Evolutionary conservation across 2,888 invertebrate species (phyloP).

Genomic region (Argynnis bischoffii): DNA sequence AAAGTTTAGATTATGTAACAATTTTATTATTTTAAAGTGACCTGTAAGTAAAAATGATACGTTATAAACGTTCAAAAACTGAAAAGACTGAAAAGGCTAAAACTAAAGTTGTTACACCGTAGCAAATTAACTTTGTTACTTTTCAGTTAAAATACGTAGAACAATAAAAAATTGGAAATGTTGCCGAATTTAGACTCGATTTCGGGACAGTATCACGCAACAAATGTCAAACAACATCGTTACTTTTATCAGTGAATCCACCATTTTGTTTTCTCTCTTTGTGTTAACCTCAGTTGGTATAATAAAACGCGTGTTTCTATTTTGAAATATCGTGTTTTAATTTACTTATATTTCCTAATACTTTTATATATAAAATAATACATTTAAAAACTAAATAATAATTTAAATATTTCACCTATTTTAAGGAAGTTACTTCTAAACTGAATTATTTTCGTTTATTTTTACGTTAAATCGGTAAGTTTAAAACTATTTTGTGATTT

Average conservation of each 20-base stretch:
- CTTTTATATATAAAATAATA: background rate
- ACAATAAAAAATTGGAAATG: background rate
- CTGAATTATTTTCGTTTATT: background rate
- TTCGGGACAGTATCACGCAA: constrained; percentile 19
- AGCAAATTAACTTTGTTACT: background rate
- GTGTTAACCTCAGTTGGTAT: constrained; percentile 26
- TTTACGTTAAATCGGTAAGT: background rate
- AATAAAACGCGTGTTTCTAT: constrained; percentile 23
- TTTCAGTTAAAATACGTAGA: background rate
- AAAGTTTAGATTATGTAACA: too few species aligned
- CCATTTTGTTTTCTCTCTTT: constrained; percentile 40
- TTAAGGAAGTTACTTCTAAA: too few species aligned
- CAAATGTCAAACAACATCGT: constrained; percentile 29
- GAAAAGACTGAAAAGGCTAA: too few species aligned
- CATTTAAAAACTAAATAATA: background rate
- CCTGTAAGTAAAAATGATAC: too few species aligned
- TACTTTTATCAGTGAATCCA: constrained; percentile 32
- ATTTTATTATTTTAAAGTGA: too few species aligned
- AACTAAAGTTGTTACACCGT: too few species aligned
- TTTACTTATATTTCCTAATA: background rate
- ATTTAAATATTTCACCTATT: background rate
- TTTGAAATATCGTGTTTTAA: background rate
- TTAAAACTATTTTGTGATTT: constrained; percentile 26
- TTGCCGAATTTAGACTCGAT: constrained; percentile 1
- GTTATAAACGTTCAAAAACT: too few species aligned